Evolutionary conservation across 1,140 invertebrate species (phyloP).

Genomic region (Drosophila parvula): DNA sequence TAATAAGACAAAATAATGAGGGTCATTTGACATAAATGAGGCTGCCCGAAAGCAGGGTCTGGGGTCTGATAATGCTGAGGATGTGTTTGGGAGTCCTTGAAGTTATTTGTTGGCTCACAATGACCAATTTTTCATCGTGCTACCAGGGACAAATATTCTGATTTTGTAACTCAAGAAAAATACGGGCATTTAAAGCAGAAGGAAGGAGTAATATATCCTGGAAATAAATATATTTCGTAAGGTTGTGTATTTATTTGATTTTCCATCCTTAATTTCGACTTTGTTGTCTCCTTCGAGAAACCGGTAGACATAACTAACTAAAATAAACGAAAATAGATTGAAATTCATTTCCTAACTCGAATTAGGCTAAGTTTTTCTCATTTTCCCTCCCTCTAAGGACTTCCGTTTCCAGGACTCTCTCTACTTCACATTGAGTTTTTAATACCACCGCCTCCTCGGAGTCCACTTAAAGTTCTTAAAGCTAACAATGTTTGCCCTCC

Average conservation of each 20-base stretch:
- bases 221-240: neutral
- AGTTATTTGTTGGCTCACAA: conserved; percentile 65
- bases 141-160: conserved; percentile 33
- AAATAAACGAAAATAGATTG: neutral
- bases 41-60: conserved; percentile 12
- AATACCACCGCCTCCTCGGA: conserved; percentile 1
- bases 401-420: neutral
- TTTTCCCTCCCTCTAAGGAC: neutral
- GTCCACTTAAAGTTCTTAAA: conserved; percentile 55
- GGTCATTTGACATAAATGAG: conserved; percentile 80
- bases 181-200: conserved; percentile 21
- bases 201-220: neutral
- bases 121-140: conserved; percentile 68
- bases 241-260: conserved; percentile 9
- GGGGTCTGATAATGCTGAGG: neutral
- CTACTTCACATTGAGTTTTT: neutral
- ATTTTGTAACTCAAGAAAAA: conserved; percentile 46
- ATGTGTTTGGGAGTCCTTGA: conserved; percentile 48
- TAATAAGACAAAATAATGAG: conserved; percentile 80
- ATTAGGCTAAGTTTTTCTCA: neutral
- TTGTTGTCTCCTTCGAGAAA: neutral
- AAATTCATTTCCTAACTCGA: neutral
- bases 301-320: neutral
- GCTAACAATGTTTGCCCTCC: conserved; percentile 59
- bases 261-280: neutral